Conservation (phyloP, 1,140 invertebrate genomes). For the Zaprionus ghesquierei region DNA sequence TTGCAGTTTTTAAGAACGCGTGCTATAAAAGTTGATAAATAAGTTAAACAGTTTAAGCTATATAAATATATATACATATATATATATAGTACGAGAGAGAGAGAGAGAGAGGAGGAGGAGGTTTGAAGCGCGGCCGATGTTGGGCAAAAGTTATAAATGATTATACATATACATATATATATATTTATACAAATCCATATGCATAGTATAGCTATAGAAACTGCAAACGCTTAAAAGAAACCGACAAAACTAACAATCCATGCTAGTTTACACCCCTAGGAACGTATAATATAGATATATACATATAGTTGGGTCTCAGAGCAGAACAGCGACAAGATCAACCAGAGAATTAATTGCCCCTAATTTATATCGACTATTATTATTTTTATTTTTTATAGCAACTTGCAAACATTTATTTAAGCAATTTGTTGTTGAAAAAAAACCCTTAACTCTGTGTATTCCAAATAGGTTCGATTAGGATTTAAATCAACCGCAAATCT, state of each 20-base stretch:
- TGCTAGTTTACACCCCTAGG: background rate
- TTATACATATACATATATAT: constrained; percentile 25
- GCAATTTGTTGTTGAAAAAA: constrained; percentile 11
- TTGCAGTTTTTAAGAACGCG: constrained; percentile 57
- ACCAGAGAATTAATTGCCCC: background rate
- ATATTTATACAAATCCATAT: constrained; percentile 16
- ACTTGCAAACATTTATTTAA: background rate
- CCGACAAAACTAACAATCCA: constrained; percentile 3
- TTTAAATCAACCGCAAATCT: constrained; percentile 6
- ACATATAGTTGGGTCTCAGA: constrained; percentile 14
- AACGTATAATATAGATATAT: background rate
- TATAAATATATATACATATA: constrained; percentile 37
- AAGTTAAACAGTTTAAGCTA: constrained; percentile 69
- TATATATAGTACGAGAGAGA: constrained; percentile 26
- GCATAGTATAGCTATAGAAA: constrained; percentile 9
- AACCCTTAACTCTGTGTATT: constrained; percentile 8
- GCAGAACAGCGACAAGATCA: constrained; percentile 4
- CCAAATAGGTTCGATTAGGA: constrained; percentile 18
- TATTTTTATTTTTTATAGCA: constrained; percentile 9
- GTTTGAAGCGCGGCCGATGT: constrained; percentile 71
- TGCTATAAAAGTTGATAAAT: constrained; percentile 74
- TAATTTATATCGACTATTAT: background rate
- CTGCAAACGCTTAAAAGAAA: constrained; percentile 28
- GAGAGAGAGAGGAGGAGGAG: constrained; percentile 44
- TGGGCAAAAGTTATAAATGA: constrained; percentile 39